Base-by-base conservation (phyloP, 2,113 vertebrate genomes). In the Menura novaehollandiae region DNA sequence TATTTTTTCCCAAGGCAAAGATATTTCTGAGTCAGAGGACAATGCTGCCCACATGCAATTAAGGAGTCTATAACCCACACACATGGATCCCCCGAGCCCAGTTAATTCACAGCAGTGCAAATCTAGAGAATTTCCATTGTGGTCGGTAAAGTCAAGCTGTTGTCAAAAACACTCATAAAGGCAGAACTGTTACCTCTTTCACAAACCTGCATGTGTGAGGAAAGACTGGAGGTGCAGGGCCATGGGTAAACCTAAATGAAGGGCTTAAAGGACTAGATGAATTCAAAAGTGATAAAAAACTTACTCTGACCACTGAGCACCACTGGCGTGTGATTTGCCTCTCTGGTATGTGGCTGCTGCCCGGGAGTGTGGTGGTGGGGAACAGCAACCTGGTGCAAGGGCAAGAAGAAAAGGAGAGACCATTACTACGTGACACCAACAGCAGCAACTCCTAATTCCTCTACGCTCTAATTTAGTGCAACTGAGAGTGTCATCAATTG, bases 1-100 rank as follows among this genome's bases (percentile, higher is more conserved):
- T 67, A 67, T 66, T 83, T 95, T 96, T 95, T 30, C 74, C 27
- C 47, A 55, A 35, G 44, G 41, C 17, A 92, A 59, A 77, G 56
- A 28, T 84, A 84, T 71, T 95, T 89, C 85, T 79, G 89, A 89
- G 74, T 69, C 78, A 85, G 62, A 93, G 52, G 63, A 92, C 84
- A 89, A 39, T 28, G 37, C 3, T 85, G 46, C 74, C 51, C 81
- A 85, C 44, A 35, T 11, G 17, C 71, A 88, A 15, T 49, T 75
- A 85, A 83, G 41, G 59, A 88, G 32, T 46, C 78, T 66, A 19
- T 44, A 94, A 88, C 62, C 69, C 75, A 19, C 63, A 44, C 46
- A 66, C 71, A 56, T 0, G 15, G 49, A 83, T 77, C 76, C 68
- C 68, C 24, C 0, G 37, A 90, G 72, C n/a, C 27, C 2, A 3